Base-by-base conservation (phyloP, 2,888 invertebrate genomes). In the Ochropacha duplaris region DNA sequence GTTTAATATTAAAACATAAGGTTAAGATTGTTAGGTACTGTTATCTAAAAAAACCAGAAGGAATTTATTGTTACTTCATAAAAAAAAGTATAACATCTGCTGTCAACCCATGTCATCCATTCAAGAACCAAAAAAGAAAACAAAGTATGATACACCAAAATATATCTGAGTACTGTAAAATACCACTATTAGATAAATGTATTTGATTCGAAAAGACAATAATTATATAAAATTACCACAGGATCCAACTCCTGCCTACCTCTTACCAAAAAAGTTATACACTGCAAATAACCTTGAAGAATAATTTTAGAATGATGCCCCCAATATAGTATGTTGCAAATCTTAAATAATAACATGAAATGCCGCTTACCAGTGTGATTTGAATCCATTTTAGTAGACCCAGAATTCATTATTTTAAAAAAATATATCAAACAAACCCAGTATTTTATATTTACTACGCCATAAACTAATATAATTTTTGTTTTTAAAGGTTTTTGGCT, bases 331-430 rank as follows among this genome's bases (percentile, higher is more conserved):
- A 34, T 14, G 4, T 14, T 8, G 31, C 4, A 9, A 14, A 34
- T 12, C 2, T 3, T 4, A 12, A 14, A 34, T 2, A 49, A n/a
- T 26, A 52, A 14, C 31, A 49, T 22, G 5, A 6, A 56, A 22
- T 22, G 12, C 31, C 26, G 39, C 72, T 82, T 76, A 87, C 91
- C 78, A 24, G 91, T 89, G 22, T 85, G 72, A 62, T 86, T 81
- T 28, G 87, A 79, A 71, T 90, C 90, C 86, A 88, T 88, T 79
- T 78, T 87, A 31, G 3, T 12, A 36, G 62, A 55, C 54, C 54
- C 55, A 26, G 63, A 60, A 70, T 65, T 80, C 73, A 78, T 79
- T 65, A 58, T 65, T 58, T 31, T 36, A 58, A n/a, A 49, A 16
- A 57, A 54, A 51, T 3, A 58, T 72, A 69, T 72, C 75, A 78